Evolutionary conservation across 2,113 vertebrate genomes (phyloP).

Genomic region (Dermatemys mawii): DNA sequence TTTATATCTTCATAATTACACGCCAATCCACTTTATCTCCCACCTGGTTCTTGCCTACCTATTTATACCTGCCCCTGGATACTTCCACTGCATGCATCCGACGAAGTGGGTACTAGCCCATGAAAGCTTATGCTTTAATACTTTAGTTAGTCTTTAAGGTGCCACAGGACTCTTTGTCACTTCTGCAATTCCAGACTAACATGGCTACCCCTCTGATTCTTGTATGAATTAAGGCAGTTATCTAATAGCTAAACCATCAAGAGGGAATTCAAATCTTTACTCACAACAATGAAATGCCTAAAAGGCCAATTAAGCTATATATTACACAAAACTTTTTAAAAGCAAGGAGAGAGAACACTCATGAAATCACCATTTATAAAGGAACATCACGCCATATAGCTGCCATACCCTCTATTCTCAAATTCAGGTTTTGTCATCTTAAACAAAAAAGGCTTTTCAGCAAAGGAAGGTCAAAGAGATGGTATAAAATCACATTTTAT

Average conservation of each 20-base stretch:
- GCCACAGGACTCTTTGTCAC: too few relatives aligned
- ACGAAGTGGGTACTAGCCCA: too few relatives aligned
- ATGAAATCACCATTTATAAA: background rate
- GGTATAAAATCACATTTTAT: background rate
- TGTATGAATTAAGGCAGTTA: background rate
- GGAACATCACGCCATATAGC: background rate
- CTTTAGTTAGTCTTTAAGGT: too few relatives aligned
- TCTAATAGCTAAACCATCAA: background rate
- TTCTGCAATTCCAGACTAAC: too few relatives aligned
- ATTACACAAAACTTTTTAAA: background rate
- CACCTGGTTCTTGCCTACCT: too few relatives aligned
- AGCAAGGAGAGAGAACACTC: background rate
- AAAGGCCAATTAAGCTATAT: background rate
- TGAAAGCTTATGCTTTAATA: too few relatives aligned
- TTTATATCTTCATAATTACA: background rate
- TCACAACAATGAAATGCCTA: background rate
- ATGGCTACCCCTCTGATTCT: too few relatives aligned
- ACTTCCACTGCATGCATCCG: too few relatives aligned
- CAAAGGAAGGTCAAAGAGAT: background rate
- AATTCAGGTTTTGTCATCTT: background rate
- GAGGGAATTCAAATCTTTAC: background rate
- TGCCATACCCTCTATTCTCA: background rate
- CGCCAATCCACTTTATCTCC: too few relatives aligned
- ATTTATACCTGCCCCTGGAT: too few relatives aligned
- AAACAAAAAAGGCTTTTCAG: background rate